Evolutionary conservation across 2,797 vertebrate genomes (phyloP).

Genomic region (Hafferia zeledoni): DNA sequence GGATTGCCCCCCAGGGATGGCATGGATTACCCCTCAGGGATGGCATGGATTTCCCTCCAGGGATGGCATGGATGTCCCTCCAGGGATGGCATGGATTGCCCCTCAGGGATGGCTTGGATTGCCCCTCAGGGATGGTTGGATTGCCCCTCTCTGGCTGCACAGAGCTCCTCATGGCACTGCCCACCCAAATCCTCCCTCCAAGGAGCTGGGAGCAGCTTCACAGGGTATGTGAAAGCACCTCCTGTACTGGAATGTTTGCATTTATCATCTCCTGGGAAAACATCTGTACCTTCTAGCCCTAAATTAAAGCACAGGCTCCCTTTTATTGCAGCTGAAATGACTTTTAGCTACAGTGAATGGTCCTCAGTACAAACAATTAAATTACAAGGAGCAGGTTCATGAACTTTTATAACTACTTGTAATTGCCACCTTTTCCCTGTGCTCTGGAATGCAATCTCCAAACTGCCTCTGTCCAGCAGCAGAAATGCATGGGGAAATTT

Average conservation of each 20-base stretch:
- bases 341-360: neutral
- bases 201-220: neutral
- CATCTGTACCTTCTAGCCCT: neutral
- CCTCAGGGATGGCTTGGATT: too few species aligned
- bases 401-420: neutral
- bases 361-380: neutral
- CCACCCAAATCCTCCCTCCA: accelerated
- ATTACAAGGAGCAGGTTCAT: neutral
- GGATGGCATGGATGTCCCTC: too few species aligned
- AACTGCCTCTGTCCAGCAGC: neutral
- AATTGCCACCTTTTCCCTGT: neutral
- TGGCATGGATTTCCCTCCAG: too few species aligned
- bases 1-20: neutral
- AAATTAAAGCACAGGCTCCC: neutral
- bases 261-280: neutral
- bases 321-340: neutral
- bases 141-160: neutral
- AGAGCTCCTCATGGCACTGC: neutral
- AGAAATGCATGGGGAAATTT: neutral
- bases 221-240: neutral
- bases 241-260: neutral
- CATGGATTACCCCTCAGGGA: neutral
- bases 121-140: too few species aligned
- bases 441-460: accelerated
- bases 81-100: too few species aligned